phyloP scores from a whole-genome alignment of 2,797 vertebrate species.

The Adelosebastes latens region DNA sequence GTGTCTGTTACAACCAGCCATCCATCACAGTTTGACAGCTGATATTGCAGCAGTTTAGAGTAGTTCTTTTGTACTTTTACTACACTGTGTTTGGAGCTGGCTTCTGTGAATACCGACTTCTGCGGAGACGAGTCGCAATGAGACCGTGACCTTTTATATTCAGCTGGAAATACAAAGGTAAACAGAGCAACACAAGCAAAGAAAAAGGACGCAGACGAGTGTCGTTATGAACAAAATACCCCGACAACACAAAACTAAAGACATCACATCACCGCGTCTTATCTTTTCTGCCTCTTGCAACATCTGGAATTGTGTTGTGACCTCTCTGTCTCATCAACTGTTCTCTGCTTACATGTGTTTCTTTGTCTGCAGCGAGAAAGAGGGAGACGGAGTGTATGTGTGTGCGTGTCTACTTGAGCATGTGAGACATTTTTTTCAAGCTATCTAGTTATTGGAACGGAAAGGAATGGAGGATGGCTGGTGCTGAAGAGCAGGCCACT shows the following conservation, averaged over 20 bases:
- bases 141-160: constrained; percentile 54
- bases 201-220: not conserved
- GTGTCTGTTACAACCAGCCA: constrained; percentile 39
- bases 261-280: not conserved
- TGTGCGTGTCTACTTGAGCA: constrained; percentile 21
- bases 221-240: not conserved
- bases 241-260: not conserved
- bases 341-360: constrained; percentile 19
- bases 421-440: constrained; percentile 65
- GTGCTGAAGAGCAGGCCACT: constrained; percentile 71
- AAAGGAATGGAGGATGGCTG: constrained; percentile 66
- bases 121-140: constrained; percentile 19
- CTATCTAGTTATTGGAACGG: constrained; percentile 77
- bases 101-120: constrained; percentile 28
- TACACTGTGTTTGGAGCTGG: not conserved
- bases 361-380: not conserved
- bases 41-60: constrained; percentile 18
- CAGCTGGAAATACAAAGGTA: constrained; percentile 36
- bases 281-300: constrained; percentile 19
- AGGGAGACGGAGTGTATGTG: not conserved
- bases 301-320: constrained; percentile 19
- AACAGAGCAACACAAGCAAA: not conserved
- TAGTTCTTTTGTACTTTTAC: constrained; percentile 28
- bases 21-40: constrained; percentile 64
- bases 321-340: constrained; percentile 18